phyloP scores from a whole-genome alignment of 2,888 invertebrate species.

The Agrochola circellaris region DNA sequence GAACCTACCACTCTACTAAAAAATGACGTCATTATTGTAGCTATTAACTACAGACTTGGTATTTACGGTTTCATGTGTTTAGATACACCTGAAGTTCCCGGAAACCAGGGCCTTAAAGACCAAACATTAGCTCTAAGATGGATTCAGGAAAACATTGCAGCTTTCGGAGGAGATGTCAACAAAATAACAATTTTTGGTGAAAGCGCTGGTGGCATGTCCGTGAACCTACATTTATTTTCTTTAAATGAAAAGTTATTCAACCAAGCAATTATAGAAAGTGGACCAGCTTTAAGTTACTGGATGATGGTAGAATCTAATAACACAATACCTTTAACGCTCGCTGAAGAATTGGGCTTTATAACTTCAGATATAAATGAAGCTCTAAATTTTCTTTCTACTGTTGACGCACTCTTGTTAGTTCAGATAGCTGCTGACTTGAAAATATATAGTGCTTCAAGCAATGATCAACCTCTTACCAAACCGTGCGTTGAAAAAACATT shows the following conservation, averaged over 20 bases:
- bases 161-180: constrained; percentile 69
- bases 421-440: constrained; percentile 8
- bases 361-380: constrained; percentile 42
- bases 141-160: constrained; percentile 50
- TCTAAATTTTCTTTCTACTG: constrained; percentile 25
- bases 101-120: constrained; percentile 75
- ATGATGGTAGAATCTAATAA: constrained; percentile 40
- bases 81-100: constrained; percentile 67
- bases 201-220: constrained; percentile 69
- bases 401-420: constrained; percentile 23
- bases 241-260: constrained; percentile 44
- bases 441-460: constrained; percentile 6
- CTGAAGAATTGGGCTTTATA: constrained; percentile 33
- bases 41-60: constrained; percentile 49
- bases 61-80: constrained; percentile 71
- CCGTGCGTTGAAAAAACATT: constrained; percentile 50
- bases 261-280: constrained; percentile 50
- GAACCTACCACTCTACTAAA: constrained; percentile 31
- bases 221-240: constrained; percentile 47
- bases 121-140: constrained; percentile 70
- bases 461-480: constrained; percentile 35
- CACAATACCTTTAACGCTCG: constrained; percentile 31
- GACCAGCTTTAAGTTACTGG: constrained; percentile 48
- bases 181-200: constrained; percentile 69
- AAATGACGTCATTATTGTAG: constrained; percentile 46